Conservation (phyloP, 2,888 invertebrate genomes). For the Tiliacea aurago region DNA sequence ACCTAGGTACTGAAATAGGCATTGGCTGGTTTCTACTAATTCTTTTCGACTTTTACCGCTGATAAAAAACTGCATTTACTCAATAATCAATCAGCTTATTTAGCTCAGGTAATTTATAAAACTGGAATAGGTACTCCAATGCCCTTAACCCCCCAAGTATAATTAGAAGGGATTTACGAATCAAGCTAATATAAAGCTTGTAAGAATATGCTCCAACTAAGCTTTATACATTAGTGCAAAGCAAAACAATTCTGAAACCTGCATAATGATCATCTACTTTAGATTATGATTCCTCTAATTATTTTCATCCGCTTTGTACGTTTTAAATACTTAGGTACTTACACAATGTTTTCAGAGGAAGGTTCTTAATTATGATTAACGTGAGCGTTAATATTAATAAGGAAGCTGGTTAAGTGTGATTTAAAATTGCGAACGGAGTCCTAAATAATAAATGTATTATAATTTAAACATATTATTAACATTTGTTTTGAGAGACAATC, state of each 20-base stretch:
- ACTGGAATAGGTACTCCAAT: neutral
- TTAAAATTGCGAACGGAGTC: constrained; percentile 31
- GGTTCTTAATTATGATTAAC: constrained; percentile 2
- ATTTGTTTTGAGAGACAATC: constrained; percentile 47
- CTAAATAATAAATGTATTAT: constrained; percentile 32
- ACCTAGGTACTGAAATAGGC: neutral
- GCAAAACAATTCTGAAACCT: neutral
- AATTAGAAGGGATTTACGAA: neutral
- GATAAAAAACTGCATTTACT: neutral
- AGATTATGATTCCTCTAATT: neutral
- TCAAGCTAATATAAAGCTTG: neutral
- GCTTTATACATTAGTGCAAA: neutral
- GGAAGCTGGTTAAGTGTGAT: constrained; percentile 20
- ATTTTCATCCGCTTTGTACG: constrained; percentile 19
- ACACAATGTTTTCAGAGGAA: constrained; percentile 7
- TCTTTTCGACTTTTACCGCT: neutral
- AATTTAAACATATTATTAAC: constrained; percentile 34
- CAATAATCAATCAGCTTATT: too few species aligned
- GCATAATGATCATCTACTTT: neutral
- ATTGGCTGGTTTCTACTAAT: neutral
- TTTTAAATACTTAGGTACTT: constrained; percentile 1
- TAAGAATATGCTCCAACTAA: neutral
- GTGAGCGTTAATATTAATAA: constrained; percentile 34
- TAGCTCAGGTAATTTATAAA: neutral
- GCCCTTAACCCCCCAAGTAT: neutral